A percentile compares a stretch with the other conserved stretches of the same genome.
Conservation (phyloP, 2,797 vertebrate species). For the Pseudotriccus pelzelni region DNA sequence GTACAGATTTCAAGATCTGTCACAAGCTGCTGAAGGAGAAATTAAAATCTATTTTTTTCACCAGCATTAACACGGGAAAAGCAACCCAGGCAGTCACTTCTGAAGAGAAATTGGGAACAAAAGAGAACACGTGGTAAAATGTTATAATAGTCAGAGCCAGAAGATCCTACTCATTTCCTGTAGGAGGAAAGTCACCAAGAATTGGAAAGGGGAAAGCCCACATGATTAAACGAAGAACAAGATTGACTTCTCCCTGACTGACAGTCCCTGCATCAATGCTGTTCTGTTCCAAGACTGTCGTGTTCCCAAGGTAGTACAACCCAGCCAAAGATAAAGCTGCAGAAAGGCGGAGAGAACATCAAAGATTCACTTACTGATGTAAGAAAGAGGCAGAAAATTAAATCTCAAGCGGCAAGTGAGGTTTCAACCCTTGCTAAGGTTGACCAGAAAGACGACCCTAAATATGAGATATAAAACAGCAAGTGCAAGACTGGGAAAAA, state of each 20-base stretch:
- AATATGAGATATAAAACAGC: neutral
- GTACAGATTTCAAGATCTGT: neutral
- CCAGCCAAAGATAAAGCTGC: neutral
- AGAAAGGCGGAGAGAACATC: neutral
- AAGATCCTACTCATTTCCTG: constrained; percentile 39
- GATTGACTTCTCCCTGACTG: constrained; percentile 38
- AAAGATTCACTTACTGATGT: neutral
- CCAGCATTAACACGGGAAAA: neutral
- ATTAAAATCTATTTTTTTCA: neutral
- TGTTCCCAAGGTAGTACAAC: neutral
- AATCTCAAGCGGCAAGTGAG: neutral
- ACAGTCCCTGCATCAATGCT: constrained; percentile 32
- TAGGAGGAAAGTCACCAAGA: constrained; percentile 44
- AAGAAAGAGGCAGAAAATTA: constrained; percentile 12
- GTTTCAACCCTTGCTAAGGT: neutral
- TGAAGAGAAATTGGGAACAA: constrained; percentile 52
- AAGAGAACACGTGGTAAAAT: constrained; percentile 33
- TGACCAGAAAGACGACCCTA: neutral
- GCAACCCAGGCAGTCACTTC: neutral
- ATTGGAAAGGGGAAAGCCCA: constrained; percentile 40
- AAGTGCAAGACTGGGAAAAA: neutral
- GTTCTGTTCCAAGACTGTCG: constrained; percentile 20
- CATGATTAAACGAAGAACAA: constrained; percentile 39
- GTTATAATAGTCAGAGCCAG: constrained; percentile 38
- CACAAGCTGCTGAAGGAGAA: neutral